Percentiles rank a stretch among this genome's conserved stretches.
phyloP scores from a whole-genome alignment of 92 coral and sea anemone species.

The Palythoa grandis region DNA sequence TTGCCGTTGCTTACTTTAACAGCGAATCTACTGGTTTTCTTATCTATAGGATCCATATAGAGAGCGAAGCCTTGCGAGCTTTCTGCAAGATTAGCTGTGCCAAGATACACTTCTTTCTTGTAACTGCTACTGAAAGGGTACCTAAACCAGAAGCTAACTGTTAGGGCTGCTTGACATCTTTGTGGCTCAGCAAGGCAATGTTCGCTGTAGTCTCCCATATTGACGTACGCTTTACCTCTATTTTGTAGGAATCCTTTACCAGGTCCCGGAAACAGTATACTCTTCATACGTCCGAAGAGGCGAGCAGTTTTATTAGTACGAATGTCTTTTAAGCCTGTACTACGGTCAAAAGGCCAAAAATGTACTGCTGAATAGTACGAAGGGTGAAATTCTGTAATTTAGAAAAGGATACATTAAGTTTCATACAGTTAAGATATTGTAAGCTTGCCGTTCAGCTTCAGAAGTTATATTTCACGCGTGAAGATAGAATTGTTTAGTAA shows the following conservation, averaged over 20 bases:
- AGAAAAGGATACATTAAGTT: background rate
- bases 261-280: conserved; percentile 54
- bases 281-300: conserved; percentile 53
- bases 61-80: conserved; percentile 66
- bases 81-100: conserved; percentile 56
- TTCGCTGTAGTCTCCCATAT: conserved; percentile 63
- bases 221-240: conserved; percentile 55
- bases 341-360: conserved; percentile 81
- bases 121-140: conserved; percentile 41
- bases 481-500: no score
- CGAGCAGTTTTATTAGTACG: conserved; percentile 58
- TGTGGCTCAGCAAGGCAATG: conserved; percentile 71
- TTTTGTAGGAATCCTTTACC: conserved; percentile 61
- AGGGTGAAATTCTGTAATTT: conserved; percentile 16
- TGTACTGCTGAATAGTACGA: conserved; percentile 52
- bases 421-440: background rate
- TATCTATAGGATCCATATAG: conserved; percentile 52
- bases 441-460: no score
- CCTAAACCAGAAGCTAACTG: conserved; percentile 77
- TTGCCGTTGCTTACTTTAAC: conserved; percentile 59
- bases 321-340: conserved; percentile 50
- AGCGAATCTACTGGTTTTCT: conserved; percentile 46
- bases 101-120: conserved; percentile 58
- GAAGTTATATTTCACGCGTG: no score
- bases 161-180: conserved; percentile 55